phyloP scores from a whole-genome alignment of 2,797 vertebrate genomes.

The Bovichtus variegatus region DNA sequence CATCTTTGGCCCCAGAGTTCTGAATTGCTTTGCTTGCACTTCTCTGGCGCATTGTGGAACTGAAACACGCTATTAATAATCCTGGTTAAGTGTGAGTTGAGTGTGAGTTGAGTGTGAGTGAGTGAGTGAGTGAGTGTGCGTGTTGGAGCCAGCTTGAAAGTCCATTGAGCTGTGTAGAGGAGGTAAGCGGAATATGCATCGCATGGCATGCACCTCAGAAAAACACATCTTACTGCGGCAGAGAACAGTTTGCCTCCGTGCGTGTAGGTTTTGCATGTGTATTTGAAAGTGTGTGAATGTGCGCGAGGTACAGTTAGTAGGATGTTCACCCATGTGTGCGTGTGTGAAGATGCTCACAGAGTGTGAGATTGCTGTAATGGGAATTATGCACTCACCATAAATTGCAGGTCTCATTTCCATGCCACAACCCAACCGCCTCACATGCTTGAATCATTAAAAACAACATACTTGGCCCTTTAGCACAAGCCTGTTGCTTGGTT shows the following conservation, averaged over 20 bases:
- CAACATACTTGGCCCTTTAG: slow-evolving; percentile 13
- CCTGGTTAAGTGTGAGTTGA: slow-evolving; percentile 32
- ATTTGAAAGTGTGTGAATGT: slow-evolving; percentile 29
- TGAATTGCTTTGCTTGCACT: slow-evolving; percentile 76
- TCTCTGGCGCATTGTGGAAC: slow-evolving; percentile 74
- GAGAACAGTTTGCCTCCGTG: slow-evolving; percentile 54
- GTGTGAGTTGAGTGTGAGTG: slow-evolving; percentile 55
- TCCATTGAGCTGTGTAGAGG: slow-evolving; percentile 71
- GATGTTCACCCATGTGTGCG: slow-evolving; percentile 29
- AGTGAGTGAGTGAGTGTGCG: slow-evolving; percentile 53
- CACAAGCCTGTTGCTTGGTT: slow-evolving; percentile 24
- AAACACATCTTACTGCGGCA: slow-evolving; percentile 48
- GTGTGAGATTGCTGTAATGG: slow-evolving; percentile 43
- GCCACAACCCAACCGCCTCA: slow-evolving; percentile 14
- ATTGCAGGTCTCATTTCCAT: slow-evolving; percentile 56
- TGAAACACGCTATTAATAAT: slow-evolving; percentile 82
- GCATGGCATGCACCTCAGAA: slow-evolving; percentile 66
- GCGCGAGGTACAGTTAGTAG: slow-evolving; percentile 45
- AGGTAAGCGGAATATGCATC: slow-evolving; percentile 64
- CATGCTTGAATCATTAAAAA: slow-evolving; percentile 40
- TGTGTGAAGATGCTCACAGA: slow-evolving; percentile 40
- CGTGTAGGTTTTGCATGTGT: slow-evolving; percentile 13
- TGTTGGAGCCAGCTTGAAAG: slow-evolving; percentile 67
- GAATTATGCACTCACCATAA: slow-evolving; percentile 50
- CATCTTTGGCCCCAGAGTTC: slow-evolving; percentile 61